Base-by-base conservation (phyloP, 53 echinoderm and acorn worm genomes). In the Apostichopus leukothele region DNA sequence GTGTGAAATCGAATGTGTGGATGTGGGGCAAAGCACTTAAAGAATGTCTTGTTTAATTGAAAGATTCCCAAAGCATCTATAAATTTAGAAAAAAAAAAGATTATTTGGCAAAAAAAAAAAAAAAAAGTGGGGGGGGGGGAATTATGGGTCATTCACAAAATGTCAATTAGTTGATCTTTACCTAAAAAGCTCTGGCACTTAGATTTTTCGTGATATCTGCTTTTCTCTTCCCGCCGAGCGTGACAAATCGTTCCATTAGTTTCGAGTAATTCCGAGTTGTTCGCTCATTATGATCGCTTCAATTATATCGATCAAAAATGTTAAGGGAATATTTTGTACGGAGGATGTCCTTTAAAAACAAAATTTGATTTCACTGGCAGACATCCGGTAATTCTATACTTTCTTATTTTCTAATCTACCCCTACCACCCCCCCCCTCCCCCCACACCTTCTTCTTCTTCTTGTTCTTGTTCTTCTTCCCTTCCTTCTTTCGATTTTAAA, bases 221-320 rank as follows among this genome's bases (percentile, higher is more conserved):
- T n/a, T n/a, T 71, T 19, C 18, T 71, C 18, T 19, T 71, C 71
- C 71, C 71, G 71, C 71, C 18, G 71, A 71, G 71, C 71, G 71
- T 71, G 71, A 71, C 71, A 71, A 71, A 71, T 19, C 71, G 6
- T n/a, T 19, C 71, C 18, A 71, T 71, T 71, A 71, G 71, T 71
- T 16, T n/a, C n/a, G 71, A 21, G 16, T 71, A 14, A 71, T 71
- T 6, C n/a, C 18, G 5, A 71, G 71, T n/a, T 18, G 6, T 14
- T 71, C 18, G 13, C 71, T 71, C 1, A 16, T 71, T 71, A n/a
- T 71, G 1, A 16, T 71, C 14, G 71, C 18, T 71, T 71, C 14
- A 71, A 16, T 71, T 71, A 71, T 16, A 71, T 71, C 71, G 71
- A 71, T 71, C 71, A 5, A 71, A 71, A 68, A 9, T 57, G 0